Base-by-base conservation (phyloP, 2,888 invertebrate genomes). In the Agrochola lychnidis region DNA sequence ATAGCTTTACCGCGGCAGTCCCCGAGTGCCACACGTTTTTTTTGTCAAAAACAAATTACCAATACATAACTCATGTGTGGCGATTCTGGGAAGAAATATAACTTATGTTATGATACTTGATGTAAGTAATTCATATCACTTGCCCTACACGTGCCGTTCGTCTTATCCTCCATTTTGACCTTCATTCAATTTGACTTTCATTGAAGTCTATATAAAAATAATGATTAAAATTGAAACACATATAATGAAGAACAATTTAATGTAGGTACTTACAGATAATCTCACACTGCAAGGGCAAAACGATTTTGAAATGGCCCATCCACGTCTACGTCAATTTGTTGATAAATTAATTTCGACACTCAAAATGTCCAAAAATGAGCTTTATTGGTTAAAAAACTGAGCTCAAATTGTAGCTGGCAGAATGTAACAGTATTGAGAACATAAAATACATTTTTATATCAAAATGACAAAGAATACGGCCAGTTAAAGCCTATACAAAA, bases 371-470 rank as follows among this genome's bases (percentile, higher is more conserved):
- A 19, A 85, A 79, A 79, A 42, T 5, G 7, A 19, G 6, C 75
- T 75, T 77, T 82, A 73, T 73, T 0, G 0, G 2, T n/a, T 25
- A 6, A 1, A 1, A 12, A 1, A 40, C 70, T 64, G 36, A 72
- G 69, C 36, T 75, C 57, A 77, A 71, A 73, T 81, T 82, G 30
- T 19, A 48, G 22, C 64, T 66, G 22, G 16, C 25, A 42, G 6
- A 64, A 53, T 63, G 53, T 73, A 77, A 70, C 75, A 48, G 71
- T 48, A 79, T 87, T 72, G 69, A 70, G 71, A 84, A 71, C 67
- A 82, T 84, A 87, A 87, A 87, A 82, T 87, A 76, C 73, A 77
- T 84, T 82, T 84, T 87, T 79, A 81, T 75, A 79, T 81, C 68
- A 78, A 68, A 71, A 77, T 79, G 78, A 85, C 85, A 85, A 81